These are phyloP conservation scores for Drosophila niveifrons DNA, from an alignment of 2,888 invertebrate genomes.

Conservation along the genomic window DNA sequence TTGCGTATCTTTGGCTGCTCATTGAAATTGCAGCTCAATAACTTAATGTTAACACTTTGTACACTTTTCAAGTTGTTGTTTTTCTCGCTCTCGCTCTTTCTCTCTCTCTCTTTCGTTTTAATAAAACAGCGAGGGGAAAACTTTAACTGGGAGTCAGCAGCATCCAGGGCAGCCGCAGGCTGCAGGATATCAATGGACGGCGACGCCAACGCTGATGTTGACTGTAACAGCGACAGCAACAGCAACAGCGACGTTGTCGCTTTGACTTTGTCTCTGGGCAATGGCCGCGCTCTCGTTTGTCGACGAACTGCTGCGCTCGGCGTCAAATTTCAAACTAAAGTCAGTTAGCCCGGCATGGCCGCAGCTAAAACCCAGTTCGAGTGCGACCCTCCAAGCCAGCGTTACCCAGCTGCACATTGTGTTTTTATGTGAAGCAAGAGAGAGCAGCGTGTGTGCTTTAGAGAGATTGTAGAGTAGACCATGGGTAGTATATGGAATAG, in stretches of 20 bases:
- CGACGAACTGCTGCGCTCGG: constrained; percentile 71
- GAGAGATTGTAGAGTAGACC: not conserved
- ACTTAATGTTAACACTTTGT: constrained; percentile 31
- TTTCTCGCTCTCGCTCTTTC: not conserved
- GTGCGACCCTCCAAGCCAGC: constrained; percentile 49
- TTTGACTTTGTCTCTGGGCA: constrained; percentile 34
- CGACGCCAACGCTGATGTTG: constrained; percentile 28
- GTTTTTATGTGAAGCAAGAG: not conserved
- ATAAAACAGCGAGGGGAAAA: not conserved
- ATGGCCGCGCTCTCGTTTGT: constrained; percentile 63
- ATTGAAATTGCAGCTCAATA: constrained; percentile 7
- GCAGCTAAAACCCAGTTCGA: constrained; percentile 57
- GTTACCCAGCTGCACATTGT: constrained; percentile 43
- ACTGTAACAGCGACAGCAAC: constrained; percentile 30
- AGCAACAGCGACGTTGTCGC: constrained; percentile 22
- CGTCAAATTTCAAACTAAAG: constrained; percentile 79
- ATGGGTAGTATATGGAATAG: not conserved
- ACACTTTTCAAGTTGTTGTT: constrained; percentile 18
- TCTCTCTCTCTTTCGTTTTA: not conserved
- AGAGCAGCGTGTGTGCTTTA: constrained; percentile 5
- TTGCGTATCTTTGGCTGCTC: not conserved
- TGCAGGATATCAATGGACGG: constrained; percentile 50
- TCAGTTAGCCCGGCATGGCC: constrained; percentile 60
- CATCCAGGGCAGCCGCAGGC: constrained; percentile 46
- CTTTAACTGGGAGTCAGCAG: constrained; percentile 22